Base-by-base conservation (phyloP, 1,140 invertebrate species). In the Propsilocerus akamusi region DNA sequence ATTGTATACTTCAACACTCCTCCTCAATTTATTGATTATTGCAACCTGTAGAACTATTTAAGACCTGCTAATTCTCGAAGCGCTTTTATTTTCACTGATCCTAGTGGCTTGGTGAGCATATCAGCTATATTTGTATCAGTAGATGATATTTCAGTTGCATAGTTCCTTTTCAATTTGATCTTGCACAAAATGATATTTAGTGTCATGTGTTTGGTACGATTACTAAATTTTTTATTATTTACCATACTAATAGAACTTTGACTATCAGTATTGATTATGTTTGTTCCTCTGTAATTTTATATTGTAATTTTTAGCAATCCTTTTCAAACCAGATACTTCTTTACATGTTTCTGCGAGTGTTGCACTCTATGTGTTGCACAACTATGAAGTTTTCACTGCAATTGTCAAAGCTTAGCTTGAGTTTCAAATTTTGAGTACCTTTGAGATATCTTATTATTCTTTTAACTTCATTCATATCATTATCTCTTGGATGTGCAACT, bases 401-500 rank as follows among this genome's bases (percentile, higher is more conserved):
- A 30, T 30, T n/a, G 11, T 30, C 10, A 30, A 10, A 12, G 14
- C 28, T 30, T 30, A 30, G 14, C 14, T n/a, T 25, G 6, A 57
- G 26, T 14, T 53, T 55, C 4, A 41, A 47, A 49, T 56, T 46
- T 4, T 8, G 28, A 11, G 65, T 64, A 26, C 56, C 61, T 46
- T 60, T 58, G 7, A 68, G 32, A 51, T 70, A 69, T 23, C 58
- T 34, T 5, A 68, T 50, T 4, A 70, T 59, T 34, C 55, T 52
- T 53, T 68, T 63, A 4, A 58, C 61, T 30, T 55, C 56, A 28
- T 11, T 47, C 60, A 60, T 62, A 54, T 69, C 60, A 3, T 41
- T n/a, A 46, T 48, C 23, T 10, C 37, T 49, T 11, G 50, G 59
- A 30, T 55, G 52, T 10, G 54, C 53, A 7, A 56, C 53, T 47